Base-by-base conservation (phyloP, 2,797 vertebrate species). In the Coreius guichenoti region DNA sequence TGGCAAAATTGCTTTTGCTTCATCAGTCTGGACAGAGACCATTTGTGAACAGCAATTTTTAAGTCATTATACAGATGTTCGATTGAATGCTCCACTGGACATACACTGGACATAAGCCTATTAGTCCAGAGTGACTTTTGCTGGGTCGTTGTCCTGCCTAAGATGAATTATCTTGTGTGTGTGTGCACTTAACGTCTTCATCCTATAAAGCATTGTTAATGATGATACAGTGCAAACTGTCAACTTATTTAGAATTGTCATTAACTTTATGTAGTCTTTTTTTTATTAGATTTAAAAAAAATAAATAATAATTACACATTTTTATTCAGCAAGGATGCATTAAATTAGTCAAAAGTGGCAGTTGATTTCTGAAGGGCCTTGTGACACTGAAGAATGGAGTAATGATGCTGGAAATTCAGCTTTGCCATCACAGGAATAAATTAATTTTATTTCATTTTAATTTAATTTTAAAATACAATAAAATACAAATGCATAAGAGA, bases 41-140 rank as follows among this genome's bases (percentile, higher is more conserved):
- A 43, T 61, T 72, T 74, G 58, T 21, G 21, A 65, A 51, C 36
- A 83, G 21, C 29, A 75, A 21, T 83, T 83, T 39, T 67, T 49
- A 83, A 51, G 70, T 76, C 23, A 75, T 73, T 83, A 49, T 83
- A 65, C 21, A 83, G 72, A 76, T 76, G 81, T 67, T 51, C 39
- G 6, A 73, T 19, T 47, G 80, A 82, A 54, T 17, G 33, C 68
- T 14, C 23, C 11, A 43, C 39, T 74, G 43, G 21, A 45, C 39
- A 43, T 9, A 43, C 39, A 43, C 39, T 43, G 51, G 61, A 63
- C 19, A 74, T 29, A 74, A 61, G 19, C 26, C 36, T 39, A 65
- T 47, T 79, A 74, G 69, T 74, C 39, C 54, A 74, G 81, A 13
- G 16, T 51, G 63, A 68, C 43, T 49, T 80, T n/a, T 79, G 39